phyloP scores from a whole-genome alignment of 1,140 invertebrate species.

The Drosophila oshimai region DNA sequence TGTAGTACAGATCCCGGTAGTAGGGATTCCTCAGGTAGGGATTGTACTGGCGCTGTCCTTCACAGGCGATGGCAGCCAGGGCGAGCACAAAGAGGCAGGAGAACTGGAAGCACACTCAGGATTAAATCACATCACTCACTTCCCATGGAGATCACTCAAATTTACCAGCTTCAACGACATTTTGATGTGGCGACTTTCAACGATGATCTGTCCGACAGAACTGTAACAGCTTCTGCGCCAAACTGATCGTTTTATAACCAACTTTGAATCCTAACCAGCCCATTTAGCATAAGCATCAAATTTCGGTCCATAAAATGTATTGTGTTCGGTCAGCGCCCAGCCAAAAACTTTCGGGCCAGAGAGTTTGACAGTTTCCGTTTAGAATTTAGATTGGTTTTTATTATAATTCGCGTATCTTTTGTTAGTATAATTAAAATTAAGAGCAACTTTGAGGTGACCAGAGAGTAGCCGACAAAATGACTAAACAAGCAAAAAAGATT shows the following conservation, averaged over 20 bases:
- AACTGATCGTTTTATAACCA: constrained; percentile 59
- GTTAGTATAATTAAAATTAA: constrained; percentile 35
- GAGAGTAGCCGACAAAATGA: constrained; percentile 14
- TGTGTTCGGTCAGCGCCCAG: constrained; percentile 32
- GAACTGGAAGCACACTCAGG: constrained; percentile 21
- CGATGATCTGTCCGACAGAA: constrained; percentile 52
- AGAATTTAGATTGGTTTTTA: constrained; percentile 77
- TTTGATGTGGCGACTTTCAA: constrained; percentile 13
- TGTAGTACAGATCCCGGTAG: constrained; percentile 66
- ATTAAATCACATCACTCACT: constrained; percentile 15
- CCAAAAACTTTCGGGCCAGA: constrained; percentile 11
- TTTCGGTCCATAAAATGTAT: constrained; percentile 56
- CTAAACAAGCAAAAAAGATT: constrained; percentile 3
- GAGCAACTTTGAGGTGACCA: constrained; percentile 13
- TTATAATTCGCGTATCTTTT: constrained; percentile 32
- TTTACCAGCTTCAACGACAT: constrained; percentile 71
- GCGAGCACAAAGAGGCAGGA: constrained; percentile 44
- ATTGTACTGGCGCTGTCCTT: constrained; percentile 56
- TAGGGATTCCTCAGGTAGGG: constrained; percentile 54
- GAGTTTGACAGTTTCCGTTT: constrained; percentile 68
- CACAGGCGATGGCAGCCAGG: constrained; percentile 36
- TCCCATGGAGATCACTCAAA: background rate
- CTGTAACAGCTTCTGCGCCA: constrained; percentile 50
- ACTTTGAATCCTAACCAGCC: constrained; percentile 5
- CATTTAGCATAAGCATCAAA: constrained; percentile 48